These are phyloP conservation scores for Lepidurus couesii DNA, from an alignment of 1,140 invertebrate species.

Conservation along the genomic window DNA sequence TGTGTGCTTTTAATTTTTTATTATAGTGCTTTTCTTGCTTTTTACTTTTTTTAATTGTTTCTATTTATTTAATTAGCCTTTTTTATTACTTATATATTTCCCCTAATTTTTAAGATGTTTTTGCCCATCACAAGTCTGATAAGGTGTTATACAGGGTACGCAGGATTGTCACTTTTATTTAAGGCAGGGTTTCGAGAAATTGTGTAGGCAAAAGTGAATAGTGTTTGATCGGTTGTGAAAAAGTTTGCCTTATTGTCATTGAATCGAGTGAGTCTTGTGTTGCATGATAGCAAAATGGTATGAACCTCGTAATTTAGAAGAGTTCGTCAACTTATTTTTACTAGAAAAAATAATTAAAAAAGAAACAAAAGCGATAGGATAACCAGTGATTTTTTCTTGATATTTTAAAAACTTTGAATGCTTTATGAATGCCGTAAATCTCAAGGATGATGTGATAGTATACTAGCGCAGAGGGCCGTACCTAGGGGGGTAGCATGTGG, in stretches of 20 bases:
- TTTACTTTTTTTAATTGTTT: no score
- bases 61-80: neutral
- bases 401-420: neutral
- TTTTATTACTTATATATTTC: neutral
- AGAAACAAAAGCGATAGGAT: neutral
- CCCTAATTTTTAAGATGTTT: neutral
- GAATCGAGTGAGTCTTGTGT: neutral
- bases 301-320: neutral
- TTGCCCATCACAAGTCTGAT: neutral
- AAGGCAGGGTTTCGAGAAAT: slow-evolving; percentile 13
- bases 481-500: no score
- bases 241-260: neutral
- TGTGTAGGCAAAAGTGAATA: neutral
- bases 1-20: no score
- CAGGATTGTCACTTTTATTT: neutral
- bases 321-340: neutral
- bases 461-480: no score
- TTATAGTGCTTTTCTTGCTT: no score
- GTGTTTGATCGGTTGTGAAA: neutral
- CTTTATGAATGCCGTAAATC: neutral
- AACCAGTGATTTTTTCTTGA: neutral
- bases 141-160: slow-evolving; percentile 18
- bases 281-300: neutral
- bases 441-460: slow-evolving; percentile 16
- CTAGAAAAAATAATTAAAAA: neutral